These are phyloP conservation scores for Poecilia velifera DNA, from an alignment of 2,797 vertebrate species.

Conservation along the genomic window DNA sequence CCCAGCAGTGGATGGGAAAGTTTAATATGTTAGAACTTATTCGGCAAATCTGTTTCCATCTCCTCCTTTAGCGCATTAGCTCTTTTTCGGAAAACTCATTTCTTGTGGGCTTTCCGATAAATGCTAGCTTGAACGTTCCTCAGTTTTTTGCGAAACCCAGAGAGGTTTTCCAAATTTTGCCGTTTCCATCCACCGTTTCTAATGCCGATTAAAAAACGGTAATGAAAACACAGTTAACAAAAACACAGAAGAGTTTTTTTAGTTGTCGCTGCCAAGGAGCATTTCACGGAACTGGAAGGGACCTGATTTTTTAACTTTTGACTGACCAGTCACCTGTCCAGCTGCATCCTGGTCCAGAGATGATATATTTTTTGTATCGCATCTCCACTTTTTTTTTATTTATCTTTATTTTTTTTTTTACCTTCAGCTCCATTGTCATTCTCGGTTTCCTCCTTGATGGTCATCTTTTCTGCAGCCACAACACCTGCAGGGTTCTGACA, in stretches of 20 bases:
- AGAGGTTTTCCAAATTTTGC: neutral
- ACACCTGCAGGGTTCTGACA: slow-evolving; percentile 18
- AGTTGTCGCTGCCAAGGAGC: neutral
- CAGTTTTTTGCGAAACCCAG: neutral
- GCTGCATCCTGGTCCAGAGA: neutral
- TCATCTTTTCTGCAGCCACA: neutral
- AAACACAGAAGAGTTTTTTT: neutral
- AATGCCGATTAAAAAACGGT: neutral
- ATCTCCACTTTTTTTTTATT: neutral
- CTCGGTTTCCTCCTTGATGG: neutral
- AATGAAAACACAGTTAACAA: neutral
- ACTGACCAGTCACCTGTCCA: neutral
- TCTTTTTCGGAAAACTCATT: neutral
- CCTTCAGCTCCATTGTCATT: neutral
- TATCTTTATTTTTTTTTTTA: neutral
- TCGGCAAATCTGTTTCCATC: neutral
- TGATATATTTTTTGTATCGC: too few relatives aligned
- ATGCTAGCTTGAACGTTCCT: too few relatives aligned
- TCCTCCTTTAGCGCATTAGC: neutral
- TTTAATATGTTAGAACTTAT: too few relatives aligned
- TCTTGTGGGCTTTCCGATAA: too few relatives aligned
- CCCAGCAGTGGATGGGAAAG: too few relatives aligned
- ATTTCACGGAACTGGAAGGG: neutral
- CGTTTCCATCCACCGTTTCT: neutral
- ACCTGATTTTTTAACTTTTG: neutral